Base-by-base conservation (phyloP, 2,888 invertebrate species). In the Andrena fulva region DNA sequence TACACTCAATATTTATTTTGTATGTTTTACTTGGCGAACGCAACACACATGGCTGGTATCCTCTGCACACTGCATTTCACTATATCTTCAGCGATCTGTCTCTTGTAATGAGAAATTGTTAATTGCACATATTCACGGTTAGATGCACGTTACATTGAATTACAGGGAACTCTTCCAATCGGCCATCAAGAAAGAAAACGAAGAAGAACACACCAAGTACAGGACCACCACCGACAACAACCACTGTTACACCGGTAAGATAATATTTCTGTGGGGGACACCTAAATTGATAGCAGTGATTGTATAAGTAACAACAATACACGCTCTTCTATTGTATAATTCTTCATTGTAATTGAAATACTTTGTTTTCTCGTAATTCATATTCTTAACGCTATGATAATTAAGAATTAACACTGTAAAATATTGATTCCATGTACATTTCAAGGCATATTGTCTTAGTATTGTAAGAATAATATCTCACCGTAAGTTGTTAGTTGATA, bases 151-250 rank as follows among this genome's bases (percentile, higher is more conserved):
- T 88, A 90, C 90, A 87, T 93, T 92, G 77, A 90, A 90, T 93
- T 93, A 77, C 92, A 93, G 93, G 93, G 62, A 92, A 91, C 80
- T 83, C 92, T 77, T 86, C 93, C 69, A 94, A 91, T 91, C 94
- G 95, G 85, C 95, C 95, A 20, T 93, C 94, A 33, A 94, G 95
- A 93, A 95, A 95, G 94, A 95, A 95, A 93, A 88, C 90, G 82
- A 95, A 95, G 94, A 95, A 95, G 92, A 94, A 94, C 42, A 91
- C 89, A 77, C 93, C 91, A 54, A 90, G 83, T 74, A 85, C 91
- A 68, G 89, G 89, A 69, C 85, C 92, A 27, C 72, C 91, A 7
- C 67, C 88, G 8, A 82, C 86, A 33, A 82, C 91, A 54, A 90
- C 91, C n/a, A 85, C 90, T 56, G 87, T 90, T 64, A 82, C 92